phyloP scores from a whole-genome alignment of 2,797 vertebrate genomes.

The Schizopygopsis pylzovi region DNA sequence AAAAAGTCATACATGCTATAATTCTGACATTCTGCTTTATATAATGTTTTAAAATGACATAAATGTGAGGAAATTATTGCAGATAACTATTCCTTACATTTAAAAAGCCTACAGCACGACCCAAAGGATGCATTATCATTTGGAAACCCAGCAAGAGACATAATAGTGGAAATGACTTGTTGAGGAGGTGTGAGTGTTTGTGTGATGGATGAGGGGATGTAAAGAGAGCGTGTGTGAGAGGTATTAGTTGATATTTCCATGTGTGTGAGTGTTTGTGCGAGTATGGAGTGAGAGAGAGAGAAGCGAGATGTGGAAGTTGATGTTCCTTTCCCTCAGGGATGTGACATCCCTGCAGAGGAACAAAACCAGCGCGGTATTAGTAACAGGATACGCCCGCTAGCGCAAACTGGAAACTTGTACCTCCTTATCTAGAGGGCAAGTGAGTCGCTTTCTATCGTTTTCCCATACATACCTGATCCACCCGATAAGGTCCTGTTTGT shows the following conservation, averaged over 20 bases:
- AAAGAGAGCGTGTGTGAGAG: slow-evolving; percentile 27
- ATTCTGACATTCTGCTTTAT: not conserved
- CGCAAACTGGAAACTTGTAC: slow-evolving; percentile 82
- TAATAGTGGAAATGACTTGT: not conserved
- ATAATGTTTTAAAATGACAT: not conserved
- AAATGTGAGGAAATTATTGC: not conserved
- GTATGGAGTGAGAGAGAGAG: slow-evolving; percentile 58
- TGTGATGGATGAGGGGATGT: slow-evolving; percentile 15
- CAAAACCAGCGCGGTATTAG: slow-evolving; percentile 85
- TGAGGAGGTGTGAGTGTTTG: slow-evolving; percentile 5
- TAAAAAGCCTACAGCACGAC: not conserved
- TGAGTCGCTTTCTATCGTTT: slow-evolving; percentile 72
- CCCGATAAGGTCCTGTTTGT: slow-evolving; percentile 74
- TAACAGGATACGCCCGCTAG: slow-evolving; percentile 88
- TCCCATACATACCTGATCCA: slow-evolving; percentile 81
- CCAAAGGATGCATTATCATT: not conserved
- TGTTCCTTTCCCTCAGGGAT: slow-evolving; percentile 75
- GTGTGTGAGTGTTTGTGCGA: slow-evolving; percentile 32
- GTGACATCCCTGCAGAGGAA: slow-evolving; percentile 71
- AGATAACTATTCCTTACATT: not conserved
- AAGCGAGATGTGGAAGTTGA: slow-evolving; percentile 75
- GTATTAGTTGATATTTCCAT: slow-evolving; percentile 34
- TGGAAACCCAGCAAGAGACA: slow-evolving; percentile 1
- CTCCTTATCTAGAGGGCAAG: slow-evolving; percentile 85
- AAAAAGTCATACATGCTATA: not conserved